Percentiles rank a stretch among this genome's conserved stretches.
These are phyloP conservation scores for Microtus ochrogaster DNA, from an alignment of 2,113 vertebrate genomes.

Conservation along the genomic window DNA sequence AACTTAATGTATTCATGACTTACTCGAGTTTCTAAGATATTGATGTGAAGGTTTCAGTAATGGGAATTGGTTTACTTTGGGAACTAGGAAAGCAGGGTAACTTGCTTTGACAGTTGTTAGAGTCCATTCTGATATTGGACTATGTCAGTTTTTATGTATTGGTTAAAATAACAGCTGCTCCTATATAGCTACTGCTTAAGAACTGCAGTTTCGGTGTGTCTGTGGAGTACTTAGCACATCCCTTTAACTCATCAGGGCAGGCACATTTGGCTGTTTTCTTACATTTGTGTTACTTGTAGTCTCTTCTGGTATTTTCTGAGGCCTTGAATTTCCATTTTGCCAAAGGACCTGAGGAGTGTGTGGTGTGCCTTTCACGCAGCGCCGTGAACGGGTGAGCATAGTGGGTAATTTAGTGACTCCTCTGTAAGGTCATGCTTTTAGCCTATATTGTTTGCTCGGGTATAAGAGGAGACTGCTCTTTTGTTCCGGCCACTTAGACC, in stretches of 20 bases:
- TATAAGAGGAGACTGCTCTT: too few species aligned
- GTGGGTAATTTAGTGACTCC: background rate
- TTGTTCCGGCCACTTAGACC: too few species aligned
- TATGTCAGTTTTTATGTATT: slow-evolving; percentile 29
- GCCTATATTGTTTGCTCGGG: background rate
- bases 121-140: background rate
- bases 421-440: background rate
- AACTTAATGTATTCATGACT: slow-evolving; percentile 9
- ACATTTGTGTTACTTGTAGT: background rate
- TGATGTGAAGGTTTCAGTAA: background rate
- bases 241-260: background rate
- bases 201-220: background rate
- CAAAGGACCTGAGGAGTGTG: background rate
- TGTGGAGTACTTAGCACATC: background rate
- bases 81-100: background rate
- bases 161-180: slow-evolving; percentile 49
- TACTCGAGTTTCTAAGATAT: slow-evolving; percentile 36
- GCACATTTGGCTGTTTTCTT: slow-evolving; percentile 13
- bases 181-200: slow-evolving; percentile 21
- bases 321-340: slow-evolving; percentile 29
- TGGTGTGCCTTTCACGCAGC: background rate
- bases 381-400: background rate
- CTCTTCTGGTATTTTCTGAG: background rate
- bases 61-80: background rate
- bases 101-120: background rate